Evolutionary conservation across 2,113 vertebrate species (phyloP).

Genomic region (Scolopax mira): DNA sequence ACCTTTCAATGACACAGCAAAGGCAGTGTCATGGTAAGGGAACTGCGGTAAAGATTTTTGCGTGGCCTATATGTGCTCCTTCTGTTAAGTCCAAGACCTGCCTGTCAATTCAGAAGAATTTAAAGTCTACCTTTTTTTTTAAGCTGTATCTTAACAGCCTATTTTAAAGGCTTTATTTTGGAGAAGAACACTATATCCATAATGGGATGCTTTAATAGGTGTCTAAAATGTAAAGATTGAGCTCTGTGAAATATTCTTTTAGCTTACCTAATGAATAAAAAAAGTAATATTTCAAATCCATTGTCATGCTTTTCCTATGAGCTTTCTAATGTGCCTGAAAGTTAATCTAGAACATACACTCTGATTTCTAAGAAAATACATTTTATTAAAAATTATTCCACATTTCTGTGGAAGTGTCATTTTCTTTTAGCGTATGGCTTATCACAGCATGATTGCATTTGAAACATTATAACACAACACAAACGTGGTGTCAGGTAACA

Average conservation of each 20-base stretch:
- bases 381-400: neutral
- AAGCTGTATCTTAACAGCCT: neutral
- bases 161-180: neutral
- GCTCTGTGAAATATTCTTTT: neutral
- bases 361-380: slow-evolving; percentile 2
- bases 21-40: neutral
- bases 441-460: slow-evolving; percentile 7
- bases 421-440: neutral
- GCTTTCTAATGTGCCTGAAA: neutral
- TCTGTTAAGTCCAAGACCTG: neutral
- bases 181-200: neutral
- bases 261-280: neutral
- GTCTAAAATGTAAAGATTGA: neutral
- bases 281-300: neutral
- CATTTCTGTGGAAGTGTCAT: neutral
- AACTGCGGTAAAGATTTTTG: neutral
- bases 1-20: neutral
- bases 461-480: neutral
- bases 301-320: neutral
- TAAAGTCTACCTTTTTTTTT: neutral
- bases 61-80: neutral
- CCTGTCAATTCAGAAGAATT: neutral
- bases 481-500: neutral
- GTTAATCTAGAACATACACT: neutral
- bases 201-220: neutral